Percentiles rank a stretch among this genome's conserved stretches.
phyloP scores from a whole-genome alignment of 2,888 invertebrate species.

The Trachelus tabidus region DNA sequence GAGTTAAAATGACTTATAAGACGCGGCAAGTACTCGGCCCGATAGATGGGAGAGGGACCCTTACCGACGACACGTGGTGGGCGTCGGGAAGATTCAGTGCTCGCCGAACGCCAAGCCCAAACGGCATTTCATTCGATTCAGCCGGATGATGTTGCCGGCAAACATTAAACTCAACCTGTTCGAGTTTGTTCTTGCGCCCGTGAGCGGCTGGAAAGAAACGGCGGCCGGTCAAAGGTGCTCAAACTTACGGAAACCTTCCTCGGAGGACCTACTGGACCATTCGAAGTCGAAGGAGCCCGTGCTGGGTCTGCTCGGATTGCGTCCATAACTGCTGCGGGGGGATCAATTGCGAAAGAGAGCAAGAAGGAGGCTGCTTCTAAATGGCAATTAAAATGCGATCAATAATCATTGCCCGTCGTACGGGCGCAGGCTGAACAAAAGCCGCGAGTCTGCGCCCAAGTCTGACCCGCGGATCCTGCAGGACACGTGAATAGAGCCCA shows the following conservation, averaged over 20 bases:
- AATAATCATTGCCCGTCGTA: background rate
- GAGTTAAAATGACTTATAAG: slow-evolving; percentile 33
- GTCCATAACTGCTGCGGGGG: background rate
- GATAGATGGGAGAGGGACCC: slow-evolving; percentile 2
- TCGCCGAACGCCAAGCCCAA: slow-evolving; percentile 44
- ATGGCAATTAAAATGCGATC: background rate
- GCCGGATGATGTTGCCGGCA: slow-evolving; percentile 32
- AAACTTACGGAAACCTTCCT: too few species aligned
- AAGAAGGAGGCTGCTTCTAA: background rate
- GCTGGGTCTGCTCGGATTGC: too few species aligned
- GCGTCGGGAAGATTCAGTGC: slow-evolving; percentile 50
- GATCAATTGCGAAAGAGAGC: background rate
- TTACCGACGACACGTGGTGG: slow-evolving; percentile 44
- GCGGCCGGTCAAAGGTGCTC: too few species aligned
- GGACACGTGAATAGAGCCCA: too few species aligned
- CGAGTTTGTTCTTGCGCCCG: slow-evolving; percentile 23
- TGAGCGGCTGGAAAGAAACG: too few species aligned
- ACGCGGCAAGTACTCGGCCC: slow-evolving; percentile 7
- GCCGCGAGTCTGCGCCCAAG: background rate
- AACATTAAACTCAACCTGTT: slow-evolving; percentile 46
- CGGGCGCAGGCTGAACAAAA: background rate
- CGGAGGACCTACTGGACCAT: too few species aligned
- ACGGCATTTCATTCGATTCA: slow-evolving; percentile 48
- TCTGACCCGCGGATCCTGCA: too few species aligned
- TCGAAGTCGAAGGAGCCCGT: too few species aligned